These are phyloP conservation scores for Sycophaga agraensis DNA, from an alignment of 1,140 invertebrate species.

Conservation along the genomic window DNA sequence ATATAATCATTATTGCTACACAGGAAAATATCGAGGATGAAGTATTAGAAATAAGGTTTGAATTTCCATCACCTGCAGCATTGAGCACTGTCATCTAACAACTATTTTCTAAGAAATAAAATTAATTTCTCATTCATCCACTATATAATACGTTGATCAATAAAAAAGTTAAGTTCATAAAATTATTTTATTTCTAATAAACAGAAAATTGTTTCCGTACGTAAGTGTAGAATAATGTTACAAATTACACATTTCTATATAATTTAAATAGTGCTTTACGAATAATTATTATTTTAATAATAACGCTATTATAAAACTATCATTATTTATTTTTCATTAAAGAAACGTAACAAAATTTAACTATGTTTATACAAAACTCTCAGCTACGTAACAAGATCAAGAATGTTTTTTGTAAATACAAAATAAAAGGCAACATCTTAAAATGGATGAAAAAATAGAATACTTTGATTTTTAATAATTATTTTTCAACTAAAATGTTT, in stretches of 20 bases:
- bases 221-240: neutral
- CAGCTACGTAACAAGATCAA: neutral
- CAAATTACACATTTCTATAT: neutral
- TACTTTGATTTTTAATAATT: neutral
- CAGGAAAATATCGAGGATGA: slow-evolving; percentile 37
- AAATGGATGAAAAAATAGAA: no score
- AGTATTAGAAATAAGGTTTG: slow-evolving; percentile 3
- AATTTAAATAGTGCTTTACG: no score
- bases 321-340: no score
- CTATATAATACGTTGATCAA: no score
- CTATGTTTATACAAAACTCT: neutral
- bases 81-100: neutral
- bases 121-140: neutral
- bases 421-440: no score
- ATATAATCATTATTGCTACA: slow-evolving; percentile 41
- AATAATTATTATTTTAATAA: no score
- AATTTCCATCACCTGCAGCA: neutral
- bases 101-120: neutral
- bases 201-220: no score
- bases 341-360: no score
- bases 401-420: neutral
- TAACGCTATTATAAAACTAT: no score
- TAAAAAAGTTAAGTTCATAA: neutral
- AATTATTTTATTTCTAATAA: neutral
- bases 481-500: neutral